Evolutionary conservation across 1,140 invertebrate species (phyloP).

Genomic region (Colletes gigas): DNA sequence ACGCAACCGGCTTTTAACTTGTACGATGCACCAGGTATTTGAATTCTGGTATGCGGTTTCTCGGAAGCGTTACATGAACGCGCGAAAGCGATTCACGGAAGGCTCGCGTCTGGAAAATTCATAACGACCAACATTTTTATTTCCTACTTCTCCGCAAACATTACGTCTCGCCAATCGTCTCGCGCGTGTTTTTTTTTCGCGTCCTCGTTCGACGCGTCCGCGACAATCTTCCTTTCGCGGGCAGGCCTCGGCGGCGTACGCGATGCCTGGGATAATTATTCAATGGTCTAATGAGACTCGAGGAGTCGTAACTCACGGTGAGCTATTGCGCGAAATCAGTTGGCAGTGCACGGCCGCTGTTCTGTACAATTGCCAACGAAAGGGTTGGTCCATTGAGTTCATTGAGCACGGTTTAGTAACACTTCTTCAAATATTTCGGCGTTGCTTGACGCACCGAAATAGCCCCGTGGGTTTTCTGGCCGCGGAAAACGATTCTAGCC

Average conservation of each 20-base stretch:
- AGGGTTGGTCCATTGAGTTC: conserved; percentile 36
- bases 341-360: neutral
- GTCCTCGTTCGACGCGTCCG: neutral
- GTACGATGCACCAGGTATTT: neutral
- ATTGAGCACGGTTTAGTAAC: conserved; percentile 49
- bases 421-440: conserved; percentile 22
- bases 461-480: conserved; percentile 32
- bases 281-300: neutral
- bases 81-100: conserved; percentile 33
- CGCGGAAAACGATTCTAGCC: neutral
- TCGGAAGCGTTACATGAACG: conserved; percentile 21
- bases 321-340: conserved; percentile 27
- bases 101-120: neutral
- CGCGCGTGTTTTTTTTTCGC: neutral
- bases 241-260: neutral
- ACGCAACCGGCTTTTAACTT: neutral
- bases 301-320: neutral
- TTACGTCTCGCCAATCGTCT: neutral
- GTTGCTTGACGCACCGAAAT: conserved; percentile 20
- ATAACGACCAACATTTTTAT: conserved; percentile 3
- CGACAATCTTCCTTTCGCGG: neutral
- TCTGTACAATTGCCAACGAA: conserved; percentile 36
- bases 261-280: neutral
- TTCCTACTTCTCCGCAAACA: neutral
- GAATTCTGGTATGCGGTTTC: conserved; percentile 13